Base-by-base conservation (phyloP, 2,797 vertebrate species). In the Macrochelys suwanniensis region DNA sequence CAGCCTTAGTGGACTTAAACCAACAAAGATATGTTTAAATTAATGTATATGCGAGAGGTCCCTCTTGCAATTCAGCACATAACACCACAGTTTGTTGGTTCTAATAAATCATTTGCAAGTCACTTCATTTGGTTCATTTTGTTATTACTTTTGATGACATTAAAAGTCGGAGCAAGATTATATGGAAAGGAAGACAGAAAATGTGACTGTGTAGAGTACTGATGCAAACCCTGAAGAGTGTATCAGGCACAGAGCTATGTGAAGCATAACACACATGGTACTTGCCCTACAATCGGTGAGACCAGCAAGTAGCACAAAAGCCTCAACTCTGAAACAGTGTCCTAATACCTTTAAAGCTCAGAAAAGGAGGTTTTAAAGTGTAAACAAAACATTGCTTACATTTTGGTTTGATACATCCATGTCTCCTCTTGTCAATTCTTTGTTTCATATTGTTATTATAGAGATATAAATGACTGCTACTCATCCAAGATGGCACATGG, bases 21-120 rank as follows among this genome's bases (percentile, higher is more conserved):
- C 77, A 97, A 76, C 26, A 81, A 97, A 94, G 92, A 6, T 79
- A 59, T 76, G 87, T 42, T 96, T 97, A 96, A 28, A 97, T 96
- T 96, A 94, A 95, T 80, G 13, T 76, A 15, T 47, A 68, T 96
- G 85, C 89, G 91, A 80, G 94, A 96, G 96, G 82, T 90, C 92
- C 94, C 45, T 90, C 89, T 94, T 96, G 84, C 80, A 95, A 88
- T 89, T 94, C 94, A 95, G 56, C 53, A 79, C 89, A 93, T 90
- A 86, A 92, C 85, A 97, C 82, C 47, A 56, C 45, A 47, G 25
- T 31, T 47, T 11, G 15, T 51, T 82, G 96, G 94, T 96, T 97
- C 96, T 92, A 96, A 78, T 94, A 92, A 97, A 92, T 93, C 89
- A 97, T 95, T 95, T 91, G 89, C 86, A 96, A 96, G 95, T 95